Evolutionary conservation across 2,888 invertebrate genomes (phyloP).

Genomic region (Callinectes sapidus): DNA sequence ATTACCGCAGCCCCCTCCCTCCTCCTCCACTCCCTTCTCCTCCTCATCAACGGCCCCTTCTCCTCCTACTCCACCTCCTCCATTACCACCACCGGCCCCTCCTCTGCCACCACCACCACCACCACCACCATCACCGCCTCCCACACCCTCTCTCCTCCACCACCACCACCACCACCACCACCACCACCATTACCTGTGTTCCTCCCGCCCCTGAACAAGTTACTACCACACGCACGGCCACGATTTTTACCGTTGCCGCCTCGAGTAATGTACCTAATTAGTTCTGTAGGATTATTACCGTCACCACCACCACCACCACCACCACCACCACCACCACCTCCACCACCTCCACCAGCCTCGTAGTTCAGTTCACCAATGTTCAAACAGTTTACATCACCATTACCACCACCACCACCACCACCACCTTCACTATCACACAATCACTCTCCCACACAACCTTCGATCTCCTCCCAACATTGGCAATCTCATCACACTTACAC

Average conservation of each 20-base stretch:
- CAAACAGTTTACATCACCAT: conserved; percentile 23
- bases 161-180: not conserved
- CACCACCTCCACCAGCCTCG: not conserved
- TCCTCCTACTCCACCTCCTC: not conserved
- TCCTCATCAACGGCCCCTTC: not conserved
- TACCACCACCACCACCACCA: conserved; percentile 11
- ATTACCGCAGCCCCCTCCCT: not conserved
- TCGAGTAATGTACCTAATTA: not conserved
- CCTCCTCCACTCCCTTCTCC: not conserved
- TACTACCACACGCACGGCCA: not conserved
- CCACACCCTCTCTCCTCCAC: not conserved
- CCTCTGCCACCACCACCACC: not conserved
- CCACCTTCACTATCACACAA: not conserved
- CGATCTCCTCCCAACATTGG: not conserved
- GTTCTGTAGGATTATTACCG: not conserved
- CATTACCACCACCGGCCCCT: not conserved
- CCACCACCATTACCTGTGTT: not conserved
- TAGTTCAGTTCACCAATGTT: not conserved
- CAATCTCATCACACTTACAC: not conserved
- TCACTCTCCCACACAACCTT: conserved; percentile 8
- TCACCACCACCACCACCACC: not conserved
- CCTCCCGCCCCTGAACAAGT: not conserved
- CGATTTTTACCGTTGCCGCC: not conserved
- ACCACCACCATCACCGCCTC: not conserved
- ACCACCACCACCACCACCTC: not conserved